Evolutionary conservation across 2,797 vertebrate species (phyloP).

Genomic region (Squalus acanthias): DNA sequence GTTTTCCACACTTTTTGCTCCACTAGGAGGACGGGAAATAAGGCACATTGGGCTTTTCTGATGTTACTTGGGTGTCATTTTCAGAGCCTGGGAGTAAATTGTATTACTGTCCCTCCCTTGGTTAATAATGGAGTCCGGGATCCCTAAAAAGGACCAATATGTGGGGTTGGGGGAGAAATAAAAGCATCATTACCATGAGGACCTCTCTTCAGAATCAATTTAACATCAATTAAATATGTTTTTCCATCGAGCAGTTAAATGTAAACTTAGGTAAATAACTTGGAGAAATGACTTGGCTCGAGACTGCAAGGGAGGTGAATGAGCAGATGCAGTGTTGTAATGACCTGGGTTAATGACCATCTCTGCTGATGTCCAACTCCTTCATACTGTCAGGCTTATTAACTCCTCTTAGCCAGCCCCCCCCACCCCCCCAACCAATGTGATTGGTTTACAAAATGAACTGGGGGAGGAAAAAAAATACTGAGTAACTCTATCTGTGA

Average conservation of each 20-base stretch:
- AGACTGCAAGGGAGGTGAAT: neutral
- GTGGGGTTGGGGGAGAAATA: no score
- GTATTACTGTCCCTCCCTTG: neutral
- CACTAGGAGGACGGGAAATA: neutral
- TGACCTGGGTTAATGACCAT: neutral
- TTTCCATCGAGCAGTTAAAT: neutral
- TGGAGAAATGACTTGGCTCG: neutral
- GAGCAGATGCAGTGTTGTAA: neutral
- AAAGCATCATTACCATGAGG: neutral
- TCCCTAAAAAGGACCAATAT: neutral
- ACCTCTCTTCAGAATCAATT: no score
- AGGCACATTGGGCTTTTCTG: neutral
- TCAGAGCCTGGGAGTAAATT: neutral
- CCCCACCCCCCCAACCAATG: neutral
- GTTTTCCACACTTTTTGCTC: neutral
- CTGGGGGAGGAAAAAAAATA: neutral
- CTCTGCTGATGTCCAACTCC: neutral
- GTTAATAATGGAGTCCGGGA: neutral
- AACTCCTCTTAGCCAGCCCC: neutral
- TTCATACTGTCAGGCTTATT: neutral
- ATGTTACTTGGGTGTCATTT: neutral
- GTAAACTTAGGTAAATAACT: neutral
- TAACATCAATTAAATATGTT: neutral
- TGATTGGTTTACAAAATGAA: neutral
- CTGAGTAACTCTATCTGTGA: neutral